These are phyloP conservation scores for Drosophila ananassae DNA, from an alignment of 1,140 invertebrate genomes.

Conservation along the genomic window DNA sequence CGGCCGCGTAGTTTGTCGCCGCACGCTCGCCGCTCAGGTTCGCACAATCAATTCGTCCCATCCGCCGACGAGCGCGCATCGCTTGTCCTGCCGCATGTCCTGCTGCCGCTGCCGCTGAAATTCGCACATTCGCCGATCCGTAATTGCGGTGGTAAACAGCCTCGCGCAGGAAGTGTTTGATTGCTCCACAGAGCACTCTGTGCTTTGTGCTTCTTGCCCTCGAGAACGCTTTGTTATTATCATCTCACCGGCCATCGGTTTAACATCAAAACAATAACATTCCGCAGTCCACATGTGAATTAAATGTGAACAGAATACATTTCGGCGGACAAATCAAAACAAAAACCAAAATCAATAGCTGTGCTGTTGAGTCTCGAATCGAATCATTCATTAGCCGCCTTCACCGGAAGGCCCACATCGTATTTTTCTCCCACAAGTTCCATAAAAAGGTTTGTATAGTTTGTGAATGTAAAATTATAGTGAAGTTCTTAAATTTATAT, in stretches of 20 bases:
- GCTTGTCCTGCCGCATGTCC: conserved; percentile 30
- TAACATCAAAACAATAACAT: conserved; percentile 28
- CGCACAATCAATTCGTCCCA: conserved; percentile 72
- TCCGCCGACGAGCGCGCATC: conserved; percentile 72
- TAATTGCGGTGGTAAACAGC: conserved; percentile 23
- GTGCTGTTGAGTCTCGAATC: background rate
- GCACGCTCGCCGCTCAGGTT: conserved; percentile 78
- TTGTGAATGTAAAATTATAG: background rate
- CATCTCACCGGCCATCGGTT: background rate
- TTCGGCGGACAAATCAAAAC: conserved; percentile 10
- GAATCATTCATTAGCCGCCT: conserved; percentile 15
- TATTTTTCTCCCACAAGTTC: conserved; percentile 32
- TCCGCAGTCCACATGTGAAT: conserved; percentile 17
- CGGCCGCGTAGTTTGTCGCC: conserved; percentile 80
- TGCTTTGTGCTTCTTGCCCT: background rate
- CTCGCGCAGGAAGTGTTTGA: conserved; percentile 28
- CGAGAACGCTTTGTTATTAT: background rate
- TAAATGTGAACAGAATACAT: conserved; percentile 15
- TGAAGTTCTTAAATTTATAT: background rate
- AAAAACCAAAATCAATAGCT: conserved; percentile 1
- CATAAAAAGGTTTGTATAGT: conserved; percentile 48
- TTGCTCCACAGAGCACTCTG: background rate
- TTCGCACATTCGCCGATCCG: conserved; percentile 19
- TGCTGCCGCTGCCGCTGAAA: conserved; percentile 18
- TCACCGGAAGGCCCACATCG: conserved; percentile 26